Evolutionary conservation across 2,888 invertebrate genomes (phyloP).

Genomic region (Agriopis leucophaearia): DNA sequence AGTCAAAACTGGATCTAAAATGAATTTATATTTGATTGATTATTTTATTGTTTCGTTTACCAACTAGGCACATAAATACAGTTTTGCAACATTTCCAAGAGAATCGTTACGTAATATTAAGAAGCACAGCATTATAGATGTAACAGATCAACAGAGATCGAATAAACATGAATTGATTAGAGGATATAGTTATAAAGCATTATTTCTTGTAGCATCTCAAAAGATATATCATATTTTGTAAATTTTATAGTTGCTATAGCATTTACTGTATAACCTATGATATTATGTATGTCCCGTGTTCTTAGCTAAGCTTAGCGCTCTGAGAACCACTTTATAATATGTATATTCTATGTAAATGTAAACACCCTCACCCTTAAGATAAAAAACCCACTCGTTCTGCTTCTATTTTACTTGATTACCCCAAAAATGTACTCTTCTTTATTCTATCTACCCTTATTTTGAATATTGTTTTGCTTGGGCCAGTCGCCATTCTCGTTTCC

Average conservation of each 20-base stretch:
- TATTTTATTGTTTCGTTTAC: slow-evolving; percentile 10
- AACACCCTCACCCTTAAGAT: slow-evolving; percentile 48
- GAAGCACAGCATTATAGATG: slow-evolving; percentile 37
- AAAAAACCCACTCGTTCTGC: slow-evolving; percentile 50
- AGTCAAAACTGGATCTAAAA: neutral
- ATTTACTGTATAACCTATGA: slow-evolving; percentile 74
- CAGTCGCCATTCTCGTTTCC: slow-evolving; percentile 41
- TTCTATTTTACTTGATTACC: slow-evolving; percentile 46
- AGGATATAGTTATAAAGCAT: slow-evolving; percentile 73
- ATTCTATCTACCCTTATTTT: neutral
- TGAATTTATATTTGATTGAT: neutral
- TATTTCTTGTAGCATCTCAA: slow-evolving; percentile 84
- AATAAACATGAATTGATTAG: slow-evolving; percentile 82
- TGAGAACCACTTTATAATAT: slow-evolving; percentile 75
- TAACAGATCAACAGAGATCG: slow-evolving; percentile 69
- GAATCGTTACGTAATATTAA: slow-evolving; percentile 30
- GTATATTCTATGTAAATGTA: slow-evolving; percentile 54
- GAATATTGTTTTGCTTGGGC: slow-evolving; percentile 44
- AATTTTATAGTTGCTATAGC: slow-evolving; percentile 86
- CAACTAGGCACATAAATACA: neutral
- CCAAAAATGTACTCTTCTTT: slow-evolving; percentile 32
- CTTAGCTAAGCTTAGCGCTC: slow-evolving; percentile 84
- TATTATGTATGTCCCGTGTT: slow-evolving; percentile 76
- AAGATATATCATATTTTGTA: slow-evolving; percentile 87
- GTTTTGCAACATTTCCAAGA: slow-evolving; percentile 29